Evolutionary conservation across 2,797 vertebrate genomes (phyloP).

Genomic region (Enoplosus armatus): DNA sequence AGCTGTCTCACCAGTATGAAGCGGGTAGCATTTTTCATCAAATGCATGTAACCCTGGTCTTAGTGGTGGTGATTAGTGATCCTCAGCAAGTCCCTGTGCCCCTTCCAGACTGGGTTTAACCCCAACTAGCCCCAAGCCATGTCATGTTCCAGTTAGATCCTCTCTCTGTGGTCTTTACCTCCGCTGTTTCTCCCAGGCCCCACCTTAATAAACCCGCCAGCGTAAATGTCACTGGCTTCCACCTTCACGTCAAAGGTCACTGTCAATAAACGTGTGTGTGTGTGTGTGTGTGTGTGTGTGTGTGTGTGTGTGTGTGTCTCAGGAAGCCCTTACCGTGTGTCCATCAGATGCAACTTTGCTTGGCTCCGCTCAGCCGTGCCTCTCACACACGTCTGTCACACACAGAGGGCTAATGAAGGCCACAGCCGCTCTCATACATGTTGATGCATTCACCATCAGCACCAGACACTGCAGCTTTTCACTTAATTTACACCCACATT

Average conservation of each 20-base stretch:
- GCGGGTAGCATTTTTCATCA: conserved; percentile 3
- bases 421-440: conserved; percentile 86
- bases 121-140: conserved; percentile 70
- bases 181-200: conserved; percentile 76
- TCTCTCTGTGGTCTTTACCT: conserved; percentile 79
- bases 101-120: conserved; percentile 68
- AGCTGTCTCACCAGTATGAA: conserved; percentile 15
- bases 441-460: conserved; percentile 84
- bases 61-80: conserved; percentile 57
- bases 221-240: conserved; percentile 87
- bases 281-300: conserved; percentile 42
- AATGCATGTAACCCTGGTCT: conserved; percentile 30
- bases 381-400: conserved; percentile 84
- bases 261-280: conserved; percentile 79
- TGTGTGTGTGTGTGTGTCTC: conserved; percentile 47
- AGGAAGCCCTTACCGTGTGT: conserved; percentile 75
- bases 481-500: conserved; percentile 84
- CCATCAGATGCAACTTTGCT: conserved; percentile 82
- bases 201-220: conserved; percentile 84
- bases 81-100: conserved; percentile 54
- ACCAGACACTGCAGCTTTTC: conserved; percentile 77
- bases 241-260: conserved; percentile 86
- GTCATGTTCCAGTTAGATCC: conserved; percentile 78
- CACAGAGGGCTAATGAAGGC: conserved; percentile 85
- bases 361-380: conserved; percentile 80